Evolutionary conservation across 35 echinoderm and acorn worm genomes (phyloP), one percentile per base, ranked within the genome.

Genomic region (Apostichopus japonicus): DNA sequence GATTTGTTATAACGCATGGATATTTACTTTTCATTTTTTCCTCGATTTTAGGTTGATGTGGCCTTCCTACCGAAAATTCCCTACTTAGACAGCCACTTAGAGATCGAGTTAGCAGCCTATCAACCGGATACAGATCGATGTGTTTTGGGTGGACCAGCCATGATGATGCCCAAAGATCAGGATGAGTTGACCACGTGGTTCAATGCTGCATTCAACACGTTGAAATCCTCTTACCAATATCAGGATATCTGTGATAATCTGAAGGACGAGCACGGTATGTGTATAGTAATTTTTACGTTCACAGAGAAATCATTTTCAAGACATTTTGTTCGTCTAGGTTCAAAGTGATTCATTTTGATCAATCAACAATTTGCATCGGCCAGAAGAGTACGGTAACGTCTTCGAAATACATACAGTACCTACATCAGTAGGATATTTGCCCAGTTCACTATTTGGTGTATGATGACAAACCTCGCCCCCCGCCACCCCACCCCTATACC

Each of bases 111-210:
- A 5, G 56, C 55, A 6, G 54, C 5, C 4, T 75, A 75, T 23
- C 19, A 15, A 57, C 81, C 81, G 22, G 8, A 16, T 3, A 58
- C 54, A 16, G 86, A 89, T 21, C 44, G 25, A 65, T 89, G 86
- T 72, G 24, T 89, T 7, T 65, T 89, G 10, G 62, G 86, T n/a
- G 86, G 86, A 72, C 67, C 86, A 54, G 59, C 86, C 1, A 89
- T 89, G 59, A 89, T 89, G 86, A 72, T 72, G 59, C 59, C 4
- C 5, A 89, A 89, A 51, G 23, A 89, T 56, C 59, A 75, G 16
- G 6, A 5, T 67, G 61, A 89, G 17, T 19, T 89, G 23, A 53
- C n/a, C 19, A 72, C 61, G 11, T 89, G 86, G 86, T 89, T 61
- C 61, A 65, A 89, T 63, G 86, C 59, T 7, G 86, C 86, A 33